These are phyloP conservation scores for Tenualosa ilisha DNA, from an alignment of 2,797 vertebrate genomes.

Conservation along the genomic window DNA sequence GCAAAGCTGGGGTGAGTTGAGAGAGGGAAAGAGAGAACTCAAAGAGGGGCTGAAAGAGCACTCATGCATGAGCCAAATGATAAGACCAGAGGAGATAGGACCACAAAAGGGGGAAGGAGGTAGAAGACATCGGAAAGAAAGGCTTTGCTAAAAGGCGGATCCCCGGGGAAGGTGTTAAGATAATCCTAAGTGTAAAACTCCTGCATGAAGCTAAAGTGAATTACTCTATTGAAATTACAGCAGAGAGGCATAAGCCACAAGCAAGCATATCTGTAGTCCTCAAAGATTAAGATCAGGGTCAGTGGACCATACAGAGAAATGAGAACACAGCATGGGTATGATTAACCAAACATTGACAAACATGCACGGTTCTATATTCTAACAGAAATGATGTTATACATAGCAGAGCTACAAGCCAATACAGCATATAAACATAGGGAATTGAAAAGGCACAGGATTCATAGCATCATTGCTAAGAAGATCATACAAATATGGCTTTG, in stretches of 20 bases:
- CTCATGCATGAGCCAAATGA: conserved; percentile 11
- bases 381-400: background rate
- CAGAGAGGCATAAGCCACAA: background rate
- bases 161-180: background rate
- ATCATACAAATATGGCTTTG: background rate
- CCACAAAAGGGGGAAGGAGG: background rate
- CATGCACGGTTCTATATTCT: background rate
- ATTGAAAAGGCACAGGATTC: background rate
- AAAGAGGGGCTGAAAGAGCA: conserved; percentile 1
- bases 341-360: background rate
- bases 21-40: background rate
- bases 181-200: background rate
- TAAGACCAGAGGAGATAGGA: background rate
- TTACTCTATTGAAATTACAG: conserved; percentile 33
- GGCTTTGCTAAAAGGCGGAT: background rate
- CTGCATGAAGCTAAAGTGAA: conserved; percentile 41
- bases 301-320: background rate
- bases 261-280: background rate
- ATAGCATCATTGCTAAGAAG: background rate
- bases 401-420: background rate
- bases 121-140: background rate
- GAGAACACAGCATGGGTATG: background rate
- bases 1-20: background rate
- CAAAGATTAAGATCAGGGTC: background rate
- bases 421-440: background rate